Conservation (phyloP, 2,113 vertebrate species). For the Mormoops blainvillei region DNA sequence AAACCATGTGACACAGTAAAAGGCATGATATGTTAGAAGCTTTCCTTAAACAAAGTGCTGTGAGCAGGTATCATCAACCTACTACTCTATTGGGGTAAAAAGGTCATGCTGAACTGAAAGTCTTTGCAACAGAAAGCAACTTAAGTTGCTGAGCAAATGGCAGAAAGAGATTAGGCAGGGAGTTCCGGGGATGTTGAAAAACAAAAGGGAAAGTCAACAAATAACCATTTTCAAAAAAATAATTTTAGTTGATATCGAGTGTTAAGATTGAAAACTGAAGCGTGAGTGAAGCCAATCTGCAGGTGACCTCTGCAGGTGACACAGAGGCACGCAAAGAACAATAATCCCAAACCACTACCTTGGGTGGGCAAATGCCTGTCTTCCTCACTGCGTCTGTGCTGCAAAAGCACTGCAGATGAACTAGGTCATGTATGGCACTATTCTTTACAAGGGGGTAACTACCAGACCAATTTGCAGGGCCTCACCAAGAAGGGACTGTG, state of each 20-base stretch:
- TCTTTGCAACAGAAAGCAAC: neutral
- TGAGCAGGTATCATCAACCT: neutral
- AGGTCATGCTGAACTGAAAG: neutral
- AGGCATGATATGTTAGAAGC: neutral
- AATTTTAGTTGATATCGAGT: neutral
- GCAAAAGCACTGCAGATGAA: neutral
- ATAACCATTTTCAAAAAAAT: neutral
- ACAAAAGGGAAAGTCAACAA: neutral
- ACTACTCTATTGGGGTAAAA: neutral
- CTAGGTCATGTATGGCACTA: too few relatives aligned
- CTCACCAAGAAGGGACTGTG: neutral
- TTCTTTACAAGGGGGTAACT: too few relatives aligned
- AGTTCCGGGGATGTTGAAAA: neutral
- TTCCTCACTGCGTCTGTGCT: neutral
- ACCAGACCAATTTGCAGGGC: neutral
- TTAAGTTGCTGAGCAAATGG: neutral
- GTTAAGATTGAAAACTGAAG: neutral
- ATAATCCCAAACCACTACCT: neutral
- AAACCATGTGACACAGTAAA: neutral
- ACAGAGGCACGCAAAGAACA: neutral
- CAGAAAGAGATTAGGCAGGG: neutral
- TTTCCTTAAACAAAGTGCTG: neutral
- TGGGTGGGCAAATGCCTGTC: rapidly evolving
- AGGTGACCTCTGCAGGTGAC: neutral
- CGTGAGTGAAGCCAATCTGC: neutral